Evolutionary conservation across 2,888 invertebrate genomes (phyloP), one percentile per base, ranked within the genome.

Genomic region (Eupithecia insigniata): DNA sequence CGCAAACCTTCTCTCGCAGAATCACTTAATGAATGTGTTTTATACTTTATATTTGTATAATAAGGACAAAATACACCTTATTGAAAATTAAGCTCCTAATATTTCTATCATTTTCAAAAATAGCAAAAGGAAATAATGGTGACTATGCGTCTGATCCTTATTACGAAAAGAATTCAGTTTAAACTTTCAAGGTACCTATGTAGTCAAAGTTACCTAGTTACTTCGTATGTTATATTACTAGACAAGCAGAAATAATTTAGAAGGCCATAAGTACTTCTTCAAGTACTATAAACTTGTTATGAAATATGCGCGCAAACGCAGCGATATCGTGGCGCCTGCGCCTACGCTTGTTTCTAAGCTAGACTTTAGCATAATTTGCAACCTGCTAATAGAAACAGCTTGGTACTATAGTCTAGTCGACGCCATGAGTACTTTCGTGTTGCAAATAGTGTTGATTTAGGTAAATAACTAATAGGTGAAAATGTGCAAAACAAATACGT

Each of bases 321-420:
- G 71, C 73, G 78, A 72, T 78, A 73, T 71, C 76, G 75, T 81
- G 88, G 89, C 90, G 90, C 91, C 91, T 85, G 86, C 91, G 89
- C 92, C 90, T 85, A 90, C 91, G 88, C 89, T 77, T 76, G 75
- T 77, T 66, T 74, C 80, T 78, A 69, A 72, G 70, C 78, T 79
- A 78, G 77, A 70, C 78, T 79, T 36, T 76, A 83, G 84, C 84
- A 88, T 90, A 90, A 91, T 92, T 91, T 90, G 90, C 92, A 91
- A 90, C 90, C 91, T 88, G 90, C 90, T 92, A 92, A 90, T 91
- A 89, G 71, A 74, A 71, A 74, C 67, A 65, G 74, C 74, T 71
- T 71, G 67, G 65, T 66, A 69, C 61, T 61, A 60, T 39, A 34
- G 86, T 66, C 85, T 85, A 85, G 84, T 68, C 61, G 61, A 62